These are phyloP conservation scores for Scomber japonicus DNA, from an alignment of 2,113 vertebrate genomes.

Conservation along the genomic window DNA sequence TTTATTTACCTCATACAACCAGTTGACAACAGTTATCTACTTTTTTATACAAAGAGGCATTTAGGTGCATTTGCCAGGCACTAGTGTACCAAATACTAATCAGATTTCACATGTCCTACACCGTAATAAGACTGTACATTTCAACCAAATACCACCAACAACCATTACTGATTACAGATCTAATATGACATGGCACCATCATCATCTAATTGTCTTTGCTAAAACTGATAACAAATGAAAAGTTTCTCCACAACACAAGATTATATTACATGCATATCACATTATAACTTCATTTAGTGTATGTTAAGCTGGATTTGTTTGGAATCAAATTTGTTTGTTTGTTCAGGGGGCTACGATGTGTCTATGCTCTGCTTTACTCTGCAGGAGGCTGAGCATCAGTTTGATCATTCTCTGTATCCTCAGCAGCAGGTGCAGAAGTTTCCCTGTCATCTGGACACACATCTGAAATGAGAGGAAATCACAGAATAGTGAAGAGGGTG, in stretches of 20 bases:
- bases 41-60: background rate
- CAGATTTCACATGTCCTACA: background rate
- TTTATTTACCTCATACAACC: conserved; percentile 59
- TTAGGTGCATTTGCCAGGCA: conserved; percentile 5
- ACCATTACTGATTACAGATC: background rate
- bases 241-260: conserved; percentile 9
- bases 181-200: conserved; percentile 4
- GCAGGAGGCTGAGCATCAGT: background rate
- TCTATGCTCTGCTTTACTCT: conserved; percentile 33
- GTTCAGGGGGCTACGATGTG: background rate
- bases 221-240: background rate
- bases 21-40: conserved; percentile 18
- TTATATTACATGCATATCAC: conserved; percentile 4
- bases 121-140: background rate
- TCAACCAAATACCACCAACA: too few species aligned
- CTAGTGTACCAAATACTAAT: background rate
- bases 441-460: conserved; percentile 72
- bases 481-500: background rate
- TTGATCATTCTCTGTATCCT: conserved; percentile 19
- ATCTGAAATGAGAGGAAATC: conserved; percentile 59
- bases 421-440: background rate
- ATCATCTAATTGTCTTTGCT: background rate
- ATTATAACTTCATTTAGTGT: conserved; percentile 20
- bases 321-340: too few species aligned
- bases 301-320: conserved; percentile 27